These are phyloP conservation scores for Malurus splendens DNA, from an alignment of 2,797 vertebrate genomes.

Conservation along the genomic window DNA sequence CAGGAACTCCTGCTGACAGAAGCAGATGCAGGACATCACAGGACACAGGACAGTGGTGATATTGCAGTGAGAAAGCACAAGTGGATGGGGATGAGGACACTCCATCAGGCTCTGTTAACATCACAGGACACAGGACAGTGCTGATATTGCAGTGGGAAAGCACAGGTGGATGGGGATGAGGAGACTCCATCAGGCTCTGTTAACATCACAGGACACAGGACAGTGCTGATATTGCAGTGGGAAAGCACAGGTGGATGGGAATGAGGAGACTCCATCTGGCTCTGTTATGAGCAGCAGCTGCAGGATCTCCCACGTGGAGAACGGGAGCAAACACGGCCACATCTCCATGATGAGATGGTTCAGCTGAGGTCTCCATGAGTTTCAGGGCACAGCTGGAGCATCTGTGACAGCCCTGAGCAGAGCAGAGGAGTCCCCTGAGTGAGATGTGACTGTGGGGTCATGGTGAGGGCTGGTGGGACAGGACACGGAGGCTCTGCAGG, in stretches of 20 bases:
- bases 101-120: not conserved
- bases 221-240: not conserved
- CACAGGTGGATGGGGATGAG: not conserved
- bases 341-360: not conserved
- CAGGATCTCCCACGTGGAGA: not conserved
- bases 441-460: too few relatives aligned
- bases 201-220: not conserved
- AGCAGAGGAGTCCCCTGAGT: not conserved
- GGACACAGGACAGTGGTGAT: not conserved
- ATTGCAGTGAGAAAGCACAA: not conserved
- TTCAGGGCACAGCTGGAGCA: not conserved
- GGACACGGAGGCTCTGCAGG: not conserved
- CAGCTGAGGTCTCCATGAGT: too few relatives aligned
- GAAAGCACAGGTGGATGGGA: not conserved
- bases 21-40: not conserved
- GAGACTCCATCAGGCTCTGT: too few relatives aligned
- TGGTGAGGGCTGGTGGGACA: not conserved
- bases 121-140: not conserved
- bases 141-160: not conserved
- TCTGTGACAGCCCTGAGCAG: not conserved
- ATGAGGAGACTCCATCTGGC: not conserved
- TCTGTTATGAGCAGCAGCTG: not conserved
- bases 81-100: not conserved
- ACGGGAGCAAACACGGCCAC: not conserved
- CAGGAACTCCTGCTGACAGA: not conserved